These are phyloP conservation scores for Ramphastos sulfuratus DNA, from an alignment of 2,113 vertebrate species.

Conservation along the genomic window DNA sequence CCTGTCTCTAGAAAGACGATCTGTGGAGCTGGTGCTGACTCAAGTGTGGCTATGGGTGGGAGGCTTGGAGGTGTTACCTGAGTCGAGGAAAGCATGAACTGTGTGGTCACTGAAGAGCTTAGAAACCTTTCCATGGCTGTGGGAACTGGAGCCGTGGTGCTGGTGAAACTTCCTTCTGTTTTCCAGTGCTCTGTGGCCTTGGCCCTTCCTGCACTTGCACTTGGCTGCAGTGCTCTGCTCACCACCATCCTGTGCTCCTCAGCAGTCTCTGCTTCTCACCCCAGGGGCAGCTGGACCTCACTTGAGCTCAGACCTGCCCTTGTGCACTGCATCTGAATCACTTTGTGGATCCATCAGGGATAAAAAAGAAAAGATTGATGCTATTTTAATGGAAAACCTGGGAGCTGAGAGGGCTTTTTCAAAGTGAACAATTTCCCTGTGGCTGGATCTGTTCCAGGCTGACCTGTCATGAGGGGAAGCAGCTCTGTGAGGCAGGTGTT, in stretches of 20 bases:
- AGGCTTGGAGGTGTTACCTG: fast-evolving
- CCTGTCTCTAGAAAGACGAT: not conserved
- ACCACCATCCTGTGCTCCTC: not conserved
- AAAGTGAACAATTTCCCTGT: not conserved
- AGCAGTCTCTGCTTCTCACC: not conserved
- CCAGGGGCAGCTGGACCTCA: not conserved
- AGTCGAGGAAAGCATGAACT: fast-evolving
- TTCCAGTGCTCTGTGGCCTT: fast-evolving
- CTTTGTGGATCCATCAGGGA: not conserved
- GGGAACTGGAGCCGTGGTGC: not conserved
- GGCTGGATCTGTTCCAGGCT: not conserved
- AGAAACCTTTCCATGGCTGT: not conserved
- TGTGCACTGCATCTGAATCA: not conserved
- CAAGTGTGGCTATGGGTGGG: not conserved
- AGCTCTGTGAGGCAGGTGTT: conserved; percentile 17
- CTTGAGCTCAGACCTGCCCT: not conserved
- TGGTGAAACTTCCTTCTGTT: not conserved
- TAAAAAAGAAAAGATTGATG: not conserved
- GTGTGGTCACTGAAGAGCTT: fast-evolving
- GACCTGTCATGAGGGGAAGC: not conserved
- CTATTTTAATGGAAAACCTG: conserved; percentile 27
- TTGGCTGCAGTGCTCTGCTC: not conserved
- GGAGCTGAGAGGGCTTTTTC: not conserved
- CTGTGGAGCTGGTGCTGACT: not conserved
- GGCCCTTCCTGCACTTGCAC: not conserved